Evolutionary conservation across 2,888 invertebrate species (phyloP).

Genomic region (Kuschelorhynchus macadamiae): DNA sequence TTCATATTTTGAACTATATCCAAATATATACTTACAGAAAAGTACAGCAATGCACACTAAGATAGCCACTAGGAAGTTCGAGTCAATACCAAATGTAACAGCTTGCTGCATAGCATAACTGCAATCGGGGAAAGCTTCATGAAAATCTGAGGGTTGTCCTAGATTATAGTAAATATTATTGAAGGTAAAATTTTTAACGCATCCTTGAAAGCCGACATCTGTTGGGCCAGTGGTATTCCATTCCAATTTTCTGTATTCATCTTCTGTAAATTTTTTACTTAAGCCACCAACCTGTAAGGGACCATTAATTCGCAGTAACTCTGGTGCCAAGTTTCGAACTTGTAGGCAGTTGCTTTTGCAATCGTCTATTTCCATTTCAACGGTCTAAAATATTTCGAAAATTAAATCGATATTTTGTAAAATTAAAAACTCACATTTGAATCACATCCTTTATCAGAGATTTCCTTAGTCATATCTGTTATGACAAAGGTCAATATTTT

Average conservation of each 20-base stretch:
- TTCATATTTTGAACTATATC: too few relatives aligned
- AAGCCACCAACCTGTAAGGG: slow-evolving; percentile 90
- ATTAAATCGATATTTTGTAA: slow-evolving; percentile 11
- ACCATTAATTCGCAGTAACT: slow-evolving; percentile 78
- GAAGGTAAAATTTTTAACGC: slow-evolving; percentile 91
- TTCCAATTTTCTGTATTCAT: slow-evolving; percentile 75
- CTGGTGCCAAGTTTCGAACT: slow-evolving; percentile 58
- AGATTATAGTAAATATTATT: slow-evolving; percentile 92
- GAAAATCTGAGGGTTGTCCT: slow-evolving; percentile 81
- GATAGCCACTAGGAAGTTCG: slow-evolving; percentile 91
- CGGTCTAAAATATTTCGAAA: slow-evolving; percentile 64
- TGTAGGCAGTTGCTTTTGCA: slow-evolving; percentile 64
- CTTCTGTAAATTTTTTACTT: slow-evolving; percentile 75
- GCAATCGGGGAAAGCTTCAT: slow-evolving; percentile 80
- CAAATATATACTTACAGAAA: slow-evolving; percentile 77
- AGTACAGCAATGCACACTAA: slow-evolving; percentile 89
- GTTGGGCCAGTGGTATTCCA: slow-evolving; percentile 81
- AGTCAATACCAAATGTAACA: slow-evolving; percentile 86
- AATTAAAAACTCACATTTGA: too few relatives aligned
- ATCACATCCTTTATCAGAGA: too few relatives aligned
- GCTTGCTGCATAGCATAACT: slow-evolving; percentile 81
- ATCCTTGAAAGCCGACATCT: slow-evolving; percentile 85
- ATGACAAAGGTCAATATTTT: too few relatives aligned
- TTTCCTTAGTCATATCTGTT: too few relatives aligned
- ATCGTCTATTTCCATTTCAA: slow-evolving; percentile 65